These are phyloP conservation scores for Origma solitaria DNA, from an alignment of 2,113 vertebrate genomes.

Conservation along the genomic window DNA sequence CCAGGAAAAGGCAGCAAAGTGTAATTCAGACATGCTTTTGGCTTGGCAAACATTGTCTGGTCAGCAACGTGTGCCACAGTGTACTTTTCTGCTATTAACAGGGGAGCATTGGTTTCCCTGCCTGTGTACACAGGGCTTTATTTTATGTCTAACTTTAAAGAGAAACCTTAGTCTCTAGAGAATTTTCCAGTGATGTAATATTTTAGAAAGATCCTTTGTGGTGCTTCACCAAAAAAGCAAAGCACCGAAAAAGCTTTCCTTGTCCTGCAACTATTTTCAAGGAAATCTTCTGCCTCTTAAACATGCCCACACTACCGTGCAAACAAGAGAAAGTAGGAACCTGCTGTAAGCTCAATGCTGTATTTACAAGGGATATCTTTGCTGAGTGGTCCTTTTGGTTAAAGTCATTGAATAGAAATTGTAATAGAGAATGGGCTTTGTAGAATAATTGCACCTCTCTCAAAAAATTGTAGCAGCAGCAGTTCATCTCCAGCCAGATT, in stretches of 20 bases:
- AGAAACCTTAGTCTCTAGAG: background rate
- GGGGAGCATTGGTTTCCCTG: background rate
- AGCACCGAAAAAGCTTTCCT: background rate
- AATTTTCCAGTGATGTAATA: background rate
- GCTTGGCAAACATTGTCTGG: background rate
- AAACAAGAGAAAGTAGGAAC: background rate
- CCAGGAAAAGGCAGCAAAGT: background rate
- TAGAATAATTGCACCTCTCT: background rate
- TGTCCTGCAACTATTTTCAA: background rate
- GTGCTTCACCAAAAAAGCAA: background rate
- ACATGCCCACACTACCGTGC: accelerated
- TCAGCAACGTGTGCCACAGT: background rate
- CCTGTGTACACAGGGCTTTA: background rate
- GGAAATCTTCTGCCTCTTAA: background rate
- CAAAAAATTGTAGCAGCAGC: background rate
- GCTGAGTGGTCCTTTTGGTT: background rate
- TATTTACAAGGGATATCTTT: background rate
- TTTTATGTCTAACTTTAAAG: background rate
- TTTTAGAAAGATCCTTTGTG: background rate
- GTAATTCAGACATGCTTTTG: background rate
- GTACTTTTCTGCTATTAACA: background rate
- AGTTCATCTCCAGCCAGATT: background rate
- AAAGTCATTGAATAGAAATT: background rate
- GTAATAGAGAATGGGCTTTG: background rate
- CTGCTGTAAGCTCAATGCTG: background rate